A percentile compares a stretch with the other conserved stretches of the same genome.
Conservation (phyloP, 2,113 vertebrate genomes). For the Cyanoliseus patagonus region DNA sequence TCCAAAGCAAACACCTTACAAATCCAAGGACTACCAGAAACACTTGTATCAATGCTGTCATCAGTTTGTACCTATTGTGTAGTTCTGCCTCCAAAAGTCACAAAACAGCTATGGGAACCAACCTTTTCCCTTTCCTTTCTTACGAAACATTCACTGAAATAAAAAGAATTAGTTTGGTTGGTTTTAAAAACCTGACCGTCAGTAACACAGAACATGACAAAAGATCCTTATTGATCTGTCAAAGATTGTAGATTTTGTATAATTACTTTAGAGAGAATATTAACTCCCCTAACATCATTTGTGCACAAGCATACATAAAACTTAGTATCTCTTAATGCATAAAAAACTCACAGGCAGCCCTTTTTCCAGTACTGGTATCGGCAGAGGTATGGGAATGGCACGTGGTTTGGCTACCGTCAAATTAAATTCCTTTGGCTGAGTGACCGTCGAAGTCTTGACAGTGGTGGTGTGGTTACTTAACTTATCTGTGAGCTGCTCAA, state of each 20-base stretch:
- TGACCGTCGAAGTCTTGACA: constrained; percentile 74
- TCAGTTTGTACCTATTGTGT: not conserved
- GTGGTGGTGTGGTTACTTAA: not conserved
- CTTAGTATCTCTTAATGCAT: not conserved
- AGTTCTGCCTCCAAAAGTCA: not conserved
- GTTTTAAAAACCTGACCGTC: not conserved
- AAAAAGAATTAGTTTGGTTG: not conserved
- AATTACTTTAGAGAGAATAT: not conserved
- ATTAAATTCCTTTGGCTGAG: constrained; percentile 82
- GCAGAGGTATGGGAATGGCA: constrained; percentile 73
- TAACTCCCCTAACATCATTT: not conserved
- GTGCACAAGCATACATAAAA: not conserved
- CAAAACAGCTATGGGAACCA: not conserved
- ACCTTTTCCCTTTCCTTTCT: not conserved
- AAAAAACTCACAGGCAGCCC: constrained; percentile 78
- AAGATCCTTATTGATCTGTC: not conserved
- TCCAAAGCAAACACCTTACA: not conserved
- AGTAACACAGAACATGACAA: not conserved
- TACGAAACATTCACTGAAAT: not conserved
- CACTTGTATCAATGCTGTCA: not conserved
- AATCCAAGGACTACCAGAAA: not conserved
- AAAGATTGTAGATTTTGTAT: not conserved
- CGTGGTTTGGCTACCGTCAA: constrained; percentile 81
- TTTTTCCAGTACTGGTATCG: constrained; percentile 74
- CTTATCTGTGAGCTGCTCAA: constrained; percentile 72